Percentiles rank a stretch among this genome's conserved stretches.
Conservation (phyloP, 2,888 invertebrate genomes). For the Hypercompe scribonia region DNA sequence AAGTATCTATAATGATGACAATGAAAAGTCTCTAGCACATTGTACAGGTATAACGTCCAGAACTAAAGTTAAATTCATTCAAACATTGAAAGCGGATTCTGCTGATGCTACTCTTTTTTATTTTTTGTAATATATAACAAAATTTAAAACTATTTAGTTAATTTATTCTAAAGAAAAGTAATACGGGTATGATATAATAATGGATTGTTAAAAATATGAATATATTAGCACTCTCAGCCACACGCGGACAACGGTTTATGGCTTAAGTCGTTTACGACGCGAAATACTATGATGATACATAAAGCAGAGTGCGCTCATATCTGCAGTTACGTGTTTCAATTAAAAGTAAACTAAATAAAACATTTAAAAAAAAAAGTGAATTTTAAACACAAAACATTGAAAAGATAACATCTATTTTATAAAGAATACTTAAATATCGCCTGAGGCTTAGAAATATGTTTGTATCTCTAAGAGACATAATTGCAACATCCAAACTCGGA, state of each 20-base stretch:
- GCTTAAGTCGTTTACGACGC: background rate
- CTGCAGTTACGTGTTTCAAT: background rate
- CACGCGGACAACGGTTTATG: background rate
- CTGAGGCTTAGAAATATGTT: too few species aligned
- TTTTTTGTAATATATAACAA: background rate
- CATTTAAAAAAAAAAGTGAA: too few species aligned
- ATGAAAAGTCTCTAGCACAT: too few species aligned
- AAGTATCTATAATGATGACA: too few species aligned
- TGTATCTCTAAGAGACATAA: too few species aligned
- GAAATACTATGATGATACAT: background rate
- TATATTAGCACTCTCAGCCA: background rate
- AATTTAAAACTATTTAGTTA: background rate
- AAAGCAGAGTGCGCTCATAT: background rate
- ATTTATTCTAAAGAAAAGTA: background rate
- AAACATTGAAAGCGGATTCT: background rate
- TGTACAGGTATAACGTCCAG: background rate
- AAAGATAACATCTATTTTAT: too few species aligned
- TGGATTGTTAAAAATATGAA: background rate
- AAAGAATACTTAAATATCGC: background rate
- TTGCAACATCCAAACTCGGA: too few species aligned
- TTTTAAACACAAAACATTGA: background rate
- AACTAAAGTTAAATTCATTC: background rate
- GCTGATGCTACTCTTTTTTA: background rate
- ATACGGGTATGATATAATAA: constrained; percentile 10
- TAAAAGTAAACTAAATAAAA: background rate